A percentile compares a stretch with the other conserved stretches of the same genome.
Conservation (phyloP, 2,888 invertebrate species). For the Diplazon laetatorius region DNA sequence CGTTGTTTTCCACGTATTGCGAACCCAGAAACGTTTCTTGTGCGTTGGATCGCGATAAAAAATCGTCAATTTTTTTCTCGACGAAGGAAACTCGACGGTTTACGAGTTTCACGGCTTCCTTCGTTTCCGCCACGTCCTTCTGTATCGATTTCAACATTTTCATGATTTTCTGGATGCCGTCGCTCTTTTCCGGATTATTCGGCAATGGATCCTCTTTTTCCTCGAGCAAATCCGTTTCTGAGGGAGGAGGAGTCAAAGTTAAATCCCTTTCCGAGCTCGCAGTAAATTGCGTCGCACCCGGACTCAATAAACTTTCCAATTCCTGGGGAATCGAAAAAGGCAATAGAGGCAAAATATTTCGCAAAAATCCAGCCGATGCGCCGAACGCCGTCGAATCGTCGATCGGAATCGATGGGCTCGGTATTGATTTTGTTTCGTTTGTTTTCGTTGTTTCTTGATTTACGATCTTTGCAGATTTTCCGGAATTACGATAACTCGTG, state of each 20-base stretch:
- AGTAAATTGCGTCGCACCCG: no score
- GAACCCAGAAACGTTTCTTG: no score
- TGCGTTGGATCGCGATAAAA: conserved; percentile 9
- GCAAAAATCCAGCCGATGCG: background rate
- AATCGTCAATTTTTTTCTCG: conserved; percentile 23
- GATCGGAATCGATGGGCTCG: background rate
- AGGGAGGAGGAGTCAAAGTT: no score
- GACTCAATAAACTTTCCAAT: no score
- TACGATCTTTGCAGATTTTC: background rate
- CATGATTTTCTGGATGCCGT: conserved; percentile 12
- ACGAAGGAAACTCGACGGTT: conserved; percentile 29
- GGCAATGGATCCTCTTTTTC: background rate
- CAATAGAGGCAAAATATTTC: no score
- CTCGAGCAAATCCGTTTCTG: no score
- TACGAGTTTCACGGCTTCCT: conserved; percentile 22
- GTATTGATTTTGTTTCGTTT: background rate
- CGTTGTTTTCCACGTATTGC: no score
- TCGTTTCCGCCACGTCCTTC: conserved; percentile 27
- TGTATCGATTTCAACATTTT: conserved; percentile 29
- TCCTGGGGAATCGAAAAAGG: no score
- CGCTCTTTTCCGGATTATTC: background rate
- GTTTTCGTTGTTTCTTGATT: background rate
- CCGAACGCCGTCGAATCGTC: background rate
- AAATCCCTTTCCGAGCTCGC: no score
- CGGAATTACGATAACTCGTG: conserved; percentile 12